A percentile compares a stretch with the other conserved stretches of the same genome.
Evolutionary conservation across 2,113 vertebrate genomes (phyloP).

Genomic region (Ageneiosus marmoratus): DNA sequence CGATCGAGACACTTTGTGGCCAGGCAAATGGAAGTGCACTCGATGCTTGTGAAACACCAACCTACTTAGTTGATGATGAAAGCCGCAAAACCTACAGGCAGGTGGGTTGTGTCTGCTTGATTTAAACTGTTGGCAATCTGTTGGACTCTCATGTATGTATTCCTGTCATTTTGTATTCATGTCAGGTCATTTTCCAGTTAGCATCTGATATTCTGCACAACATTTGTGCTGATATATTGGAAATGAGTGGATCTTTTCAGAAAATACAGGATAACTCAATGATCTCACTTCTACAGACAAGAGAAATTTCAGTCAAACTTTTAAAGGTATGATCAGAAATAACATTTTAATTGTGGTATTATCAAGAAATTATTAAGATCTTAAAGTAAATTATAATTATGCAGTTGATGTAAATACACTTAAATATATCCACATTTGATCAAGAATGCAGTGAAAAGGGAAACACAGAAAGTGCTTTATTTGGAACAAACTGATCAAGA

Average conservation of each 20-base stretch:
- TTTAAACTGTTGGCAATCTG: neutral
- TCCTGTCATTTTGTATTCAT: slow-evolving; percentile 17
- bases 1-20: slow-evolving; percentile 65
- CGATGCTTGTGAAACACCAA: slow-evolving; percentile 45
- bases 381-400: neutral
- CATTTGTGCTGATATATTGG: slow-evolving; percentile 44
- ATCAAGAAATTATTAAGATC: neutral
- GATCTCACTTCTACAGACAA: slow-evolving; percentile 35
- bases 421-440: slow-evolving; percentile 36
- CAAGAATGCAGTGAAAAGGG: slow-evolving; percentile 61
- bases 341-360: neutral
- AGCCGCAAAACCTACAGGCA: slow-evolving; percentile 67
- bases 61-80: slow-evolving; percentile 55
- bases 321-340: slow-evolving; percentile 65
- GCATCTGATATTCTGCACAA: slow-evolving; percentile 61
- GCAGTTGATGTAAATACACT: neutral
- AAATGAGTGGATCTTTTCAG: slow-evolving; percentile 37
- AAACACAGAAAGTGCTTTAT: slow-evolving; percentile 68
- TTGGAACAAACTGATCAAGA: slow-evolving; percentile 69
- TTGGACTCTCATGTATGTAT: neutral
- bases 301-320: slow-evolving; percentile 48
- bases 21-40: slow-evolving; percentile 42
- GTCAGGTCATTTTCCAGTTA: slow-evolving; percentile 69
- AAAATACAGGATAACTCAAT: slow-evolving; percentile 31
- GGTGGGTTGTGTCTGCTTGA: slow-evolving; percentile 54